Base-by-base conservation (phyloP, 2,888 invertebrate genomes). In the Neria commutata region DNA sequence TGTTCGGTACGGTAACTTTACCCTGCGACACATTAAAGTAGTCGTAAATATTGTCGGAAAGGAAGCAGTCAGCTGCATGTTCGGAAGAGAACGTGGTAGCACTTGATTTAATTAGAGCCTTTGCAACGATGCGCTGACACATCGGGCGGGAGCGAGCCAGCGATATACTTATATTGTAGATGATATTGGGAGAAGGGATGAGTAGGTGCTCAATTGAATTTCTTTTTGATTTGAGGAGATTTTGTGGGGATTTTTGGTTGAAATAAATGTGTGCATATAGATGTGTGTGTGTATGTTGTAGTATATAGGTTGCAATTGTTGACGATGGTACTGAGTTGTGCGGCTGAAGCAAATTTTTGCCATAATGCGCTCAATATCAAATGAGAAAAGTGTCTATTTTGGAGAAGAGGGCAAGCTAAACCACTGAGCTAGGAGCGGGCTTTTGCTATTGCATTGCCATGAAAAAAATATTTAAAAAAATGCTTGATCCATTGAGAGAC, bases 1-100 rank as follows among this genome's bases (percentile, higher is more conserved):
- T 90, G 84, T 88, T 90, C 78, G 97, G 95, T 83, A 98, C 97
- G 78, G 90, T 91, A 81, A 89, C 89, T 88, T 96, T 96, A 87
- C 98, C 98, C 89, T 98, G 98, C 79, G 97, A 87, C 81, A 96
- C 93, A 89, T 90, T 93, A 87, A 87, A 84, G 88, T 97, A 98
- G 85, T 94, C 93, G 86, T 92, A 86, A 86, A 96, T 90, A 87
- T 96, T 90, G 83, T 95, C 88, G 76, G 88, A 88, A 80, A 97
- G 89, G 74, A 86, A 77, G 86, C 94, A 91, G 80, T 84, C 86
- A 0, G 88, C 95, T 95, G 89, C 80, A 69, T 42, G 14, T 3
- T 42, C 42, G 42, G 42, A 42, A 42, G 21, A 42, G 42, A 42
- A 42, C 21, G 17, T 17, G 3, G 19, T 37, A 51, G n/a, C 21